Conservation (phyloP, 1,140 invertebrate genomes). For the Drosophila ficusphila region DNA sequence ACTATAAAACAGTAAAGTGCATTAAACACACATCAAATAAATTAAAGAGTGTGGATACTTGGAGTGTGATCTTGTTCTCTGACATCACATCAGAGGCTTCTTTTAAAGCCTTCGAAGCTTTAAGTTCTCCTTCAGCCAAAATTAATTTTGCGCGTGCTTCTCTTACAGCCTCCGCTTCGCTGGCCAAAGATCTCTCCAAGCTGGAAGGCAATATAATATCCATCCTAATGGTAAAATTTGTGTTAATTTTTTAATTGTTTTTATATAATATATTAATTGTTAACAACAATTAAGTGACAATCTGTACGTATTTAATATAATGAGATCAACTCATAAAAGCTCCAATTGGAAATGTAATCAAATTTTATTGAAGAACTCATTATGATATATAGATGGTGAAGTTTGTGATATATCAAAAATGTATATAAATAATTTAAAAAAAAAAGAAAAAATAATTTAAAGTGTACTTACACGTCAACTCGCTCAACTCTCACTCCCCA, state of each 20-base stretch:
- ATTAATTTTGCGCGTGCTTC: conserved; percentile 91
- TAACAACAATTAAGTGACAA: too few relatives aligned
- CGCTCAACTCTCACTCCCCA: conserved; percentile 98
- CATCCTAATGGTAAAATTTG: conserved; percentile 87
- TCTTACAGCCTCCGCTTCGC: conserved; percentile 92
- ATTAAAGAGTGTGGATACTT: conserved; percentile 85
- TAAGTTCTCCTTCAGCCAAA: conserved; percentile 93
- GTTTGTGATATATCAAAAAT: too few relatives aligned
- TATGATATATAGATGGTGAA: too few relatives aligned
- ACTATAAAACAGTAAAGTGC: conserved; percentile 17
- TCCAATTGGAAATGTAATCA: too few relatives aligned
- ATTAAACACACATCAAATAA: background rate
- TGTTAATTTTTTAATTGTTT: background rate
- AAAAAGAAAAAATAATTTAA: too few relatives aligned
- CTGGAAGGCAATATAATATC: conserved; percentile 93
- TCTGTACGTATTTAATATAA: too few relatives aligned
- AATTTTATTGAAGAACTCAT: too few relatives aligned
- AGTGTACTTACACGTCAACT: conserved; percentile 94
- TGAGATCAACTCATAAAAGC: too few relatives aligned
- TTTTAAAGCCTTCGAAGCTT: conserved; percentile 93
- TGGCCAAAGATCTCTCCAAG: conserved; percentile 93
- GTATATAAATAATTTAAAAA: background rate
- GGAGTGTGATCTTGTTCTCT: conserved; percentile 93
- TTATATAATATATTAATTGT: too few relatives aligned
- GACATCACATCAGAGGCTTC: conserved; percentile 97